Percentiles rank a stretch among this genome's conserved stretches.
Evolutionary conservation across 2,888 invertebrate species (phyloP).

Genomic region (Caenorhabditis sp.): DNA sequence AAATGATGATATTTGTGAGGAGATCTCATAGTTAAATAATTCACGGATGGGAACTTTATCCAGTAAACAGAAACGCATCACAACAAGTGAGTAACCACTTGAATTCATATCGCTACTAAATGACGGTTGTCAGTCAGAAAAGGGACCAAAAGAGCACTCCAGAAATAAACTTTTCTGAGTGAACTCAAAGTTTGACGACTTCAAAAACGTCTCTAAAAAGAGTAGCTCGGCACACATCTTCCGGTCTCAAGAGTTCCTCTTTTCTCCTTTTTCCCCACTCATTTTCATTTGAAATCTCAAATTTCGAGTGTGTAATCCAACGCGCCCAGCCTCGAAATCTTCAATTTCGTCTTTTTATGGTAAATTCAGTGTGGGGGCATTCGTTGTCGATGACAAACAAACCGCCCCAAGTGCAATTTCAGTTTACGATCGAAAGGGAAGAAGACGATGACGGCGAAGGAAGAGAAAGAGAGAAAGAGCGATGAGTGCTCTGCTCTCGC

Average conservation of each 20-base stretch:
- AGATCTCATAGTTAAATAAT: too few species aligned
- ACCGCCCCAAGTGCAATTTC: slow-evolving; percentile 19
- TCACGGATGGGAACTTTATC: too few species aligned
- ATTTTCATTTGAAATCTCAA: slow-evolving; percentile 33
- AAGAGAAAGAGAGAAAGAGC: too few species aligned
- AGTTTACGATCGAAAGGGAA: slow-evolving; percentile 26
- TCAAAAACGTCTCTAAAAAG: background rate
- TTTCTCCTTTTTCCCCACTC: background rate
- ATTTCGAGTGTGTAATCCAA: slow-evolving; percentile 39
- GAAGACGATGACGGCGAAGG: background rate
- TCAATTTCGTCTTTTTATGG: slow-evolving; percentile 21
- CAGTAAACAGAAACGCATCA: too few species aligned
- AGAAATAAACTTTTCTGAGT: background rate
- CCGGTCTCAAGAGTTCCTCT: background rate
- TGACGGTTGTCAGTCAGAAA: too few species aligned
- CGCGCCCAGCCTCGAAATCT: slow-evolving; percentile 16
- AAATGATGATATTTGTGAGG: too few species aligned
- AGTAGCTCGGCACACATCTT: background rate
- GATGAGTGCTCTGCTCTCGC: slow-evolving; percentile 7
- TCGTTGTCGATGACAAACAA: slow-evolving; percentile 24
- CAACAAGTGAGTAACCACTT: too few species aligned
- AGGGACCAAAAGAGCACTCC: too few species aligned
- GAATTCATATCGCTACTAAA: too few species aligned
- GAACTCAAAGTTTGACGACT: background rate
- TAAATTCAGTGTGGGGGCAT: background rate